These are phyloP conservation scores for Esperia sulphurella DNA, from an alignment of 2,888 invertebrate species.

Conservation along the genomic window DNA sequence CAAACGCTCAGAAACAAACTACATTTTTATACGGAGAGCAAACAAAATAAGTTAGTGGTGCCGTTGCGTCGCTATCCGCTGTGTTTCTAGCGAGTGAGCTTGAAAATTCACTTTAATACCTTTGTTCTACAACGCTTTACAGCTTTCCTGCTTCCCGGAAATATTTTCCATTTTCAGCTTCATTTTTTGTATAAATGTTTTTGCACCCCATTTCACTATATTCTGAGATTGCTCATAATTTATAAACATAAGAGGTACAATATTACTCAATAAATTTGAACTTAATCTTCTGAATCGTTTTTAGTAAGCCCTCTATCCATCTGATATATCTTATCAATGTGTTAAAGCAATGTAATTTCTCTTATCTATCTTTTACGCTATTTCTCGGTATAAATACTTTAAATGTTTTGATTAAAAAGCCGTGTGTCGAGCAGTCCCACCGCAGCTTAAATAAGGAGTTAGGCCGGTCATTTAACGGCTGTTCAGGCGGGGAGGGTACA, in stretches of 20 bases:
- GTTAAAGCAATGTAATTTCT: background rate
- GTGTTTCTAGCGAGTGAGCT: slow-evolving; percentile 59
- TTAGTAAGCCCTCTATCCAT: background rate
- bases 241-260: background rate
- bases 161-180: slow-evolving; percentile 53
- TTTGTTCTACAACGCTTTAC: slow-evolving; percentile 73
- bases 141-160: slow-evolving; percentile 59
- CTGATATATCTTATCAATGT: background rate
- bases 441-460: slow-evolving; percentile 11
- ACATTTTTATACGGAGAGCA: slow-evolving; percentile 69
- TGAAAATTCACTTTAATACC: slow-evolving; percentile 75
- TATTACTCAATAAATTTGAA: too few relatives aligned
- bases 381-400: slow-evolving; percentile 4
- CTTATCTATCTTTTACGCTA: background rate
- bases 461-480: slow-evolving; percentile 14
- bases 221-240: slow-evolving; percentile 10
- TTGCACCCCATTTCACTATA: slow-evolving; percentile 37
- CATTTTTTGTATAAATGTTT: slow-evolving; percentile 51
- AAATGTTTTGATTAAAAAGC: slow-evolving; percentile 10
- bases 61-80: slow-evolving; percentile 62
- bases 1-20: slow-evolving; percentile 63
- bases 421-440: slow-evolving; percentile 7
- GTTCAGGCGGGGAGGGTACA: slow-evolving; percentile 13
- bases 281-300: background rate
- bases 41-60: slow-evolving; percentile 71